These are phyloP conservation scores for Lepidochrysops patricia DNA, from an alignment of 2,888 invertebrate species.

Conservation along the genomic window DNA sequence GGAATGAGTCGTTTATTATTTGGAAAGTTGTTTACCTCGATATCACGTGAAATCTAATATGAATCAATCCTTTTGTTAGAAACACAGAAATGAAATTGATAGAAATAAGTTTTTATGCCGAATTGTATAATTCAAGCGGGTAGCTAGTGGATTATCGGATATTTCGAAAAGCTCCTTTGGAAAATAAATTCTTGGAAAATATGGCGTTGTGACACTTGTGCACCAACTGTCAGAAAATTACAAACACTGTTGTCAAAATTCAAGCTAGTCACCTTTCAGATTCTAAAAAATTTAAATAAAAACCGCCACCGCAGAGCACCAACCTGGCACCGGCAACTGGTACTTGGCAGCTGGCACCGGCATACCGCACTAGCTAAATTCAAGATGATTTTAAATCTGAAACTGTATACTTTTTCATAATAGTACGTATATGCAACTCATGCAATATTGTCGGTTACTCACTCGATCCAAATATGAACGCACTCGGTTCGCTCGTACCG, in stretches of 20 bases:
- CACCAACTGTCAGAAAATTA: neutral
- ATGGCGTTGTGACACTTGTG: neutral
- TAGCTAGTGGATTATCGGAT: neutral
- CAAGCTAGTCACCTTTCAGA: neutral
- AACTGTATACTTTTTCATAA: too few relatives aligned
- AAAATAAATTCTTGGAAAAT: neutral
- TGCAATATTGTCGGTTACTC: too few relatives aligned
- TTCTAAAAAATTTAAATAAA: neutral
- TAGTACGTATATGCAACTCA: too few relatives aligned
- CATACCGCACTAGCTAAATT: too few relatives aligned
- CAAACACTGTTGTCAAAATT: neutral
- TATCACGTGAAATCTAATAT: slow-evolving; percentile 4
- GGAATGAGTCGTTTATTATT: slow-evolving; percentile 9
- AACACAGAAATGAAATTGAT: neutral
- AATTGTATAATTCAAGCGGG: neutral
- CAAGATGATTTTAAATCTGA: too few relatives aligned
- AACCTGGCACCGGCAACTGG: too few relatives aligned
- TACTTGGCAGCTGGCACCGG: too few relatives aligned
- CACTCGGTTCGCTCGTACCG: too few relatives aligned
- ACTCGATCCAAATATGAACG: too few relatives aligned
- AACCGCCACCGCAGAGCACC: too few relatives aligned
- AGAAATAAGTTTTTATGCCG: neutral
- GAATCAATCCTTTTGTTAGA: neutral
- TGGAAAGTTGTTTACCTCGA: slow-evolving; percentile 48
- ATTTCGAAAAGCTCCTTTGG: neutral